These are phyloP conservation scores for Apotomis capreana DNA, from an alignment of 2,888 invertebrate species.

Conservation along the genomic window DNA sequence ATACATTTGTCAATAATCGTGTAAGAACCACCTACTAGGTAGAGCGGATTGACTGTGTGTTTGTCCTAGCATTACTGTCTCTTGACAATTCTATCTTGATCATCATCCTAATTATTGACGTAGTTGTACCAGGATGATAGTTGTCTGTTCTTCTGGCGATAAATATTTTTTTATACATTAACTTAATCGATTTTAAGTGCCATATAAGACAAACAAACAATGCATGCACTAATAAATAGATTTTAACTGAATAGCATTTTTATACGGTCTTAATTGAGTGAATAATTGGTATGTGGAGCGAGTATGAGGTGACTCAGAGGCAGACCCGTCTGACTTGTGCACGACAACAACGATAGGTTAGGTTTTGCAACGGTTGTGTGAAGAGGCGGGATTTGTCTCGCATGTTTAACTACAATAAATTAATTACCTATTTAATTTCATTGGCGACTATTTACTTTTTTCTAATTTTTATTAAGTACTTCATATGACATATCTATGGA, in stretches of 20 bases:
- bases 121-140: too few species aligned
- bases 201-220: not conserved
- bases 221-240: not conserved
- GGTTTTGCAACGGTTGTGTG: constrained; percentile 1
- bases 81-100: too few species aligned
- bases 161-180: too few species aligned
- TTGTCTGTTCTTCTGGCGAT: too few species aligned
- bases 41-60: too few species aligned
- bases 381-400: constrained; percentile 1
- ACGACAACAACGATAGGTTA: not conserved
- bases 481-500: too few species aligned
- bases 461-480: too few species aligned
- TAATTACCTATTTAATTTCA: not conserved
- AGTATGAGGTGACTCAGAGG: constrained; percentile 18
- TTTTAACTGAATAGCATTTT: constrained; percentile 13
- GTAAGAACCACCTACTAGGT: too few species aligned
- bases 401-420: not conserved
- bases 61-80: too few species aligned
- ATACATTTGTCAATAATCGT: too few species aligned
- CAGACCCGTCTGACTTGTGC: not conserved
- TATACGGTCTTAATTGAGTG: constrained; percentile 20
- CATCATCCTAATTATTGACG: too few species aligned
- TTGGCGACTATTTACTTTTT: not conserved
- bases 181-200: too few species aligned
- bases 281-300: constrained; percentile 34